A percentile compares a stretch with the other conserved stretches of the same genome.
These are phyloP conservation scores for Aphyosemion australe DNA, from an alignment of 2,113 vertebrate genomes.

Conservation along the genomic window DNA sequence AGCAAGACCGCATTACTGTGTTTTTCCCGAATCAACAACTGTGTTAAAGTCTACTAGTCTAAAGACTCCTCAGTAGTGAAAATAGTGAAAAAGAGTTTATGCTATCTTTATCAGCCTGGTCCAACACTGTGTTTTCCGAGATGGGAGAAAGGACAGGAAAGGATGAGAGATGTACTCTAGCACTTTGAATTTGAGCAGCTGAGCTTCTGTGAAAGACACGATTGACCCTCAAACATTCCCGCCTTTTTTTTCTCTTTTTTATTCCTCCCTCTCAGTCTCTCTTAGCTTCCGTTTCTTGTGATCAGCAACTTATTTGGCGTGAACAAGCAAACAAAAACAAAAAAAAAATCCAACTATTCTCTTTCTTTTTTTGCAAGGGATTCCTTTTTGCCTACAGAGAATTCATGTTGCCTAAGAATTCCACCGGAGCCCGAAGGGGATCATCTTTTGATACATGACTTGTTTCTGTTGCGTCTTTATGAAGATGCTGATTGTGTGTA, in stretches of 20 bases:
- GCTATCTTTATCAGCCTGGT: slow-evolving; percentile 79
- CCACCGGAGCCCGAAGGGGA: slow-evolving; percentile 81
- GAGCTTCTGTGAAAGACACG: slow-evolving; percentile 88
- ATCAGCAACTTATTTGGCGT: slow-evolving; percentile 55
- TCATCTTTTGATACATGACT: slow-evolving; percentile 73
- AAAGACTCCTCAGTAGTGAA: slow-evolving; percentile 55
- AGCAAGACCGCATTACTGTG: slow-evolving; percentile 87
- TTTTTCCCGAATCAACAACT: slow-evolving; percentile 74
- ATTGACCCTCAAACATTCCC: slow-evolving; percentile 79
- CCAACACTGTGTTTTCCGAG: slow-evolving; percentile 86
- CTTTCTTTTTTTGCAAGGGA: slow-evolving; percentile 85
- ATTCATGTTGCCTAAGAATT: slow-evolving; percentile 86
- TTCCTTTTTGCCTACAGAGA: slow-evolving; percentile 89
- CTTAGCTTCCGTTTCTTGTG: slow-evolving; percentile 57
- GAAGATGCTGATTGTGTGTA: slow-evolving; percentile 87
- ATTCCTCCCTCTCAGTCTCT: slow-evolving; percentile 45
- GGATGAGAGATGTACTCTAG: slow-evolving; percentile 86
- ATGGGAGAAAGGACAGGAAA: slow-evolving; percentile 64
- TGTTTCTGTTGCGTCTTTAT: slow-evolving; percentile 88
- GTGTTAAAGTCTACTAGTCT: slow-evolving; percentile 51
- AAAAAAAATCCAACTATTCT: slow-evolving; percentile 75
- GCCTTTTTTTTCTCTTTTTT: slow-evolving; percentile 55
- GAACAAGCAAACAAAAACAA: slow-evolving; percentile 81
- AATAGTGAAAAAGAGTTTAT: slow-evolving; percentile 50
- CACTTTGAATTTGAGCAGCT: slow-evolving; percentile 98